Evolutionary conservation across 2,888 invertebrate species (phyloP), one percentile per base, ranked within the genome.

Genomic region (Lomographa bimaculata): DNA sequence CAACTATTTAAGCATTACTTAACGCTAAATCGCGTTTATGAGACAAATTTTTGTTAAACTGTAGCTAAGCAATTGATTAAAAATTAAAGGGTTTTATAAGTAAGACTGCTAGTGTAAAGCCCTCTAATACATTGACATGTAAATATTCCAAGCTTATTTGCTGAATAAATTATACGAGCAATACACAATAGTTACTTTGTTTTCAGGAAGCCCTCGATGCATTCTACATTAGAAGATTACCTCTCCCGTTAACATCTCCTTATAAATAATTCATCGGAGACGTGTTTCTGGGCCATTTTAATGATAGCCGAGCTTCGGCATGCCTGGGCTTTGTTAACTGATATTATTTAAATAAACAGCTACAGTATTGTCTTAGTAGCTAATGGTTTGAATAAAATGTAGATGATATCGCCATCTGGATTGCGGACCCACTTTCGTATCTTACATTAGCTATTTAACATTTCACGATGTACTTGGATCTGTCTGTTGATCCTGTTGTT

Each of bases 241-340:
- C 36, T 18, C 26, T 49, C 62, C 74, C 73, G 79, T 75, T 79
- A 71, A 45, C 64, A 76, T 77, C 71, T 59, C 50, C 50, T 70
- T 45, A 71, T 71, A 71, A 63, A 71, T 71, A 68, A 71, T 71
- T 62, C 67, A 71, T 64, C 61, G 59, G 63, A 60, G 74, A 70
- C 68, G 53, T 55, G 52, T 48, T 50, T 41, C 46, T 32, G 26
- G 48, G 53, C 55, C 52, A 50, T 56, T 58, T 64, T 74, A 76
- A 77, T 75, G 77, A 78, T 76, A 76, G 76, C 71, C 58, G 68
- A 51, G 39, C 53, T 52, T 47, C 46, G 57, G 51, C 49, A 53
- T 50, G 46, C 52, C 50, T 41, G 36, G 47, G 58, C 56, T 63
- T 64, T 64, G 67, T 71, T 71, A 67, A 62, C 67, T 62, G 67